Evolutionary conservation across 1,140 invertebrate species (phyloP), one percentile per base, ranked within the genome.

Genomic region (Vollenhovia emeryi): DNA sequence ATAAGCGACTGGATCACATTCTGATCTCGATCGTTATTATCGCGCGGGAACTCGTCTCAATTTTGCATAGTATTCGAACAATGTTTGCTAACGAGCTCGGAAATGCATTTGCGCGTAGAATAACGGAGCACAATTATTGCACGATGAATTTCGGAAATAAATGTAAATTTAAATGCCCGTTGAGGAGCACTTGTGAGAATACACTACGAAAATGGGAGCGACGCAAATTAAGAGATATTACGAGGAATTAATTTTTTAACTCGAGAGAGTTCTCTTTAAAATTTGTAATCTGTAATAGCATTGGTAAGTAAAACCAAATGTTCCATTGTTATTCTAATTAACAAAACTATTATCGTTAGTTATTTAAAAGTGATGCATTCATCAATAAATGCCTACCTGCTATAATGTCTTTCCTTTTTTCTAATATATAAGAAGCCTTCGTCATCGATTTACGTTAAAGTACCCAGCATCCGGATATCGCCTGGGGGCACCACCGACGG

Each of bases 21-120:
- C 13, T 59, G 36, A 82, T 73, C 50, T 15, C 36, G 78, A 82
- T 82, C 50, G 50, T 82, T 82, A 73, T 82, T 71, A 71, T 55
- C 50, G 18, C 52, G 18, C 36, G 13, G 27, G 5, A 71, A 73
- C 43, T 73, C 60, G n/a, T 66, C 52, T 50, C 33, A 57, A 80
- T 45, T 57, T 15, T 50, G 27, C 7, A 21, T 50, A 52, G 24
- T 59, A 59, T 82, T 73, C 78, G 50, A 45, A 57, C 36, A 71
- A 73, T 82, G 50, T 73, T 73, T 82, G 36, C 36, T 43, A 73
- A 82, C 24, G 18, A 30, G 36, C 27, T 71, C 18, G 24, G 18
- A 30, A 30, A 71, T 57, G 50, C 36, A 82, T 45, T 73, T 59
- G 15, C 24, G n/a, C 50, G 36, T 18, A 33, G 11, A 57, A 82